Evolutionary conservation across 2,888 invertebrate genomes (phyloP).

Genomic region (Dynastes hyllus): DNA sequence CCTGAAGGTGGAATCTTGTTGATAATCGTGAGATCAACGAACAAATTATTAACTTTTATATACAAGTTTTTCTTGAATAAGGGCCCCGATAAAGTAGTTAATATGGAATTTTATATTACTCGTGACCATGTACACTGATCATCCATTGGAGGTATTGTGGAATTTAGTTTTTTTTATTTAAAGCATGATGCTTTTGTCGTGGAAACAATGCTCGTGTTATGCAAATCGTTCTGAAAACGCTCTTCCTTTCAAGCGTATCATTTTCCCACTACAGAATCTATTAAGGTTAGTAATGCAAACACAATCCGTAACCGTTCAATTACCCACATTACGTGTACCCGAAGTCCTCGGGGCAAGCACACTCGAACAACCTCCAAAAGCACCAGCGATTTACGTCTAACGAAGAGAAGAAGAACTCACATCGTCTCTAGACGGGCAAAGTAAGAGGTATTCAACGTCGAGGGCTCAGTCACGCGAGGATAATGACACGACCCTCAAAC

Average conservation of each 20-base stretch:
- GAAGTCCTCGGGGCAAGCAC: neutral
- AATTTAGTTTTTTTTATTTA: no score
- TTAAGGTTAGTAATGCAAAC: slow-evolving; percentile 25
- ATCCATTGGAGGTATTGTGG: no score
- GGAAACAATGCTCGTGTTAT: no score
- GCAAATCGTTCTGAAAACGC: no score
- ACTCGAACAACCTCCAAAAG: neutral
- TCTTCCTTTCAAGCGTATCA: neutral
- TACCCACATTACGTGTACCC: neutral
- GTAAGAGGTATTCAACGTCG: neutral
- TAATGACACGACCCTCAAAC: slow-evolving; percentile 30
- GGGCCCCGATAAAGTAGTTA: no score
- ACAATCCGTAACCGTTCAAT: slow-evolving; percentile 1
- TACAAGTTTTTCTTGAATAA: no score
- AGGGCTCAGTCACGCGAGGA: slow-evolving; percentile 29
- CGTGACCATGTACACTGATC: no score
- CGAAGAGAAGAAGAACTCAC: neutral
- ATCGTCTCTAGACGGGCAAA: neutral
- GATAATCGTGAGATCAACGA: no score
- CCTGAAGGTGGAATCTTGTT: no score
- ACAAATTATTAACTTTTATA: no score
- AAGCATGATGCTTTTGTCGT: no score
- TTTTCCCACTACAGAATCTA: neutral
- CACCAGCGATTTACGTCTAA: neutral
- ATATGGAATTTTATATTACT: no score